Conservation (phyloP, 1,140 invertebrate genomes). For the Brachionus plicatilis region DNA sequence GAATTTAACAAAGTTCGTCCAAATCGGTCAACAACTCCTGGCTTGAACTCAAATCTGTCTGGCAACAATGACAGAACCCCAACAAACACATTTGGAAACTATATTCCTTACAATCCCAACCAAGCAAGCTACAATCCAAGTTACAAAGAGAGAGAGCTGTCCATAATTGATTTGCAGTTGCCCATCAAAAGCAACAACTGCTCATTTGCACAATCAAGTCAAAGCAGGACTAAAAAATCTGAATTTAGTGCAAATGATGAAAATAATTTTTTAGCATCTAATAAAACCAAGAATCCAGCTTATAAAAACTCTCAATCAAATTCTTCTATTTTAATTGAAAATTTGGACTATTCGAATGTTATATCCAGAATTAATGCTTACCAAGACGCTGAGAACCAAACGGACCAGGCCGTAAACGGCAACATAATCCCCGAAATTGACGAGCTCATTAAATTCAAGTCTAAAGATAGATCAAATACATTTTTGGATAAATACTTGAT, state of each 20-base stretch:
- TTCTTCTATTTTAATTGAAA: background rate
- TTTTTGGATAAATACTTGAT: constrained; percentile 3
- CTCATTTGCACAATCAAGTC: background rate
- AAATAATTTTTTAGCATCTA: background rate
- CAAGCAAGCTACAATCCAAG: background rate
- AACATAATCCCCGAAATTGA: background rate
- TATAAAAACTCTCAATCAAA: background rate
- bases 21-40: background rate
- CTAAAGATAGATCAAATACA: constrained; percentile 9
- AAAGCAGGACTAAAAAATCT: background rate
- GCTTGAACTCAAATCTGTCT: background rate
- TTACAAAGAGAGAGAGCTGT: background rate
- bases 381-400: background rate
- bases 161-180: constrained; percentile 20
- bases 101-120: constrained; percentile 16
- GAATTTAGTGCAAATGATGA: background rate
- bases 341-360: background rate
- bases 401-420: background rate
- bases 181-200: background rate
- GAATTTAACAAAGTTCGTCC: background rate
- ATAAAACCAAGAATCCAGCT: background rate
- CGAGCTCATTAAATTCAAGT: background rate
- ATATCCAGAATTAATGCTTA: background rate
- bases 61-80: background rate
- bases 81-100: constrained; percentile 11